Conservation (phyloP, 2,797 vertebrate species). For the Fundulus diaphanus region DNA sequence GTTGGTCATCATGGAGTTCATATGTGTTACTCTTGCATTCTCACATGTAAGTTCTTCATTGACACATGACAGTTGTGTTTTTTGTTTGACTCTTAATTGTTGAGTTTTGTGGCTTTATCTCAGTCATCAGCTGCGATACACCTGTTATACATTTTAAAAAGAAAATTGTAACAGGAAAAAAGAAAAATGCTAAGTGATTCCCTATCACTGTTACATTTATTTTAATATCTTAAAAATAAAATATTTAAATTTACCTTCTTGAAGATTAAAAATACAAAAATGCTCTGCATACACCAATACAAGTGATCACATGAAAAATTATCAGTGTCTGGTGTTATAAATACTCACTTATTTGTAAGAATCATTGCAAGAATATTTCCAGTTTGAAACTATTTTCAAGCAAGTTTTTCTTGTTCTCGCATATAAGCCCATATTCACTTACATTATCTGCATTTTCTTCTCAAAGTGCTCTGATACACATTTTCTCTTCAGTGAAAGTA, state of each 20-base stretch:
- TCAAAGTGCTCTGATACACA: not conserved
- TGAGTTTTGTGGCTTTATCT: conserved; percentile 22
- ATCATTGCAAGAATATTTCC: not conserved
- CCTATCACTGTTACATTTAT: not conserved
- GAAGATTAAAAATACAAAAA: not conserved
- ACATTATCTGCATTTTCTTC: not conserved
- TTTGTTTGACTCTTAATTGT: conserved; percentile 16
- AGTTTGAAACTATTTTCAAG: not conserved
- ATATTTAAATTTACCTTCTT: not conserved
- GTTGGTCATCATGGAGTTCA: conserved; percentile 55
- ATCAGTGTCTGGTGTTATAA: not conserved
- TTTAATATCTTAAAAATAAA: not conserved
- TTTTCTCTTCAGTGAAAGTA: not conserved
- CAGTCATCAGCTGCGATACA: not conserved
- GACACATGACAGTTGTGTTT: conserved; percentile 38
- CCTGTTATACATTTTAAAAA: not conserved
- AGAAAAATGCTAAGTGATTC: not conserved
- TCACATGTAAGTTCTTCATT: conserved; percentile 25
- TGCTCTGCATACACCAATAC: not conserved
- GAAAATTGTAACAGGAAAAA: not conserved
- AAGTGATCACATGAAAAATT: not conserved
- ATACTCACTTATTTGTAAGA: not conserved
- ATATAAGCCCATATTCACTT: not conserved
- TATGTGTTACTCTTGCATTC: conserved; percentile 33
- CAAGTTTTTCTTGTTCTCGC: not conserved